Conservation (phyloP, 2,888 invertebrate species). For the Selenia dentaria region DNA sequence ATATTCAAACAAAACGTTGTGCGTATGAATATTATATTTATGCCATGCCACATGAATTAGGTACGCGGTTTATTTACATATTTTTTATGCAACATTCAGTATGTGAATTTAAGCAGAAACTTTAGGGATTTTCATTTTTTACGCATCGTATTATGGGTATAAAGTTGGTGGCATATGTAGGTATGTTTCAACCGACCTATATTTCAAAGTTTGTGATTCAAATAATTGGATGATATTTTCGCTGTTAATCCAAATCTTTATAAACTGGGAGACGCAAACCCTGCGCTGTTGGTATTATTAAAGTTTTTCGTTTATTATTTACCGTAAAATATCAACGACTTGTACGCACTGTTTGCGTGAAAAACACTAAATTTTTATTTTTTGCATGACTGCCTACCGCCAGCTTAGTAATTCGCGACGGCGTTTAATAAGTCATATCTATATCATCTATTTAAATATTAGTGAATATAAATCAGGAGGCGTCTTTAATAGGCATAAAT, state of each 20-base stretch:
- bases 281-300: not conserved
- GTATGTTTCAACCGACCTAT: not conserved
- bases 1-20: slow-evolving; percentile 15
- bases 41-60: slow-evolving; percentile 21
- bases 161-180: slow-evolving; percentile 1
- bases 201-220: not conserved
- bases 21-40: too few relatives aligned
- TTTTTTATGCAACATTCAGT: slow-evolving; percentile 21
- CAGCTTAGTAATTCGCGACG: too few relatives aligned
- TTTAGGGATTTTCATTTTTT: slow-evolving; percentile 19
- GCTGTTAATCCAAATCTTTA: not conserved
- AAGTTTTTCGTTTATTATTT: not conserved
- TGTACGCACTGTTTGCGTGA: slow-evolving; percentile 12
- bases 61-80: slow-evolving; percentile 19
- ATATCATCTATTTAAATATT: too few relatives aligned
- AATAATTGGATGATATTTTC: not conserved
- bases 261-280: not conserved
- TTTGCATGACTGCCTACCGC: slow-evolving; percentile 6
- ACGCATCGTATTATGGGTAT: slow-evolving; percentile 5
- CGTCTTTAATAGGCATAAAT: too few relatives aligned
- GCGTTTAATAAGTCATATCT: too few relatives aligned
- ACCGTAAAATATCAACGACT: slow-evolving; percentile 5
- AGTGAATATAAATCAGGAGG: too few relatives aligned
- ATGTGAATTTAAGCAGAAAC: slow-evolving; percentile 16
- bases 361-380: slow-evolving; percentile 17